Evolutionary conservation across 2,113 vertebrate genomes (phyloP).

Genomic region (Formicarius rufipectus): DNA sequence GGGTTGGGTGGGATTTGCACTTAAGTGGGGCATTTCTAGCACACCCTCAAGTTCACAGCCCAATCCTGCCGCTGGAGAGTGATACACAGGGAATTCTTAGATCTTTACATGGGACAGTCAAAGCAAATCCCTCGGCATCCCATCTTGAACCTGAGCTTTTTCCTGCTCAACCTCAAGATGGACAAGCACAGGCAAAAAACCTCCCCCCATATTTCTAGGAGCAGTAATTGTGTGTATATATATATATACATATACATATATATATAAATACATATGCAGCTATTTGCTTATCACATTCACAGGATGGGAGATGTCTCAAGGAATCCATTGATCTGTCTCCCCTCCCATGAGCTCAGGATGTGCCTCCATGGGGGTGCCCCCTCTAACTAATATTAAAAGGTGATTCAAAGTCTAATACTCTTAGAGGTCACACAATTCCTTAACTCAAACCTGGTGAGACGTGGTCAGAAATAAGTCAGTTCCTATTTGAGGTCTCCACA

Average conservation of each 20-base stretch:
- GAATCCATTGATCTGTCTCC: not conserved
- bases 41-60: not conserved
- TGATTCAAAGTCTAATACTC: not conserved
- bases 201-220: not conserved
- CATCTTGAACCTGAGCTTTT: not conserved
- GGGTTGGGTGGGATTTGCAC: not conserved
- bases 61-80: not conserved
- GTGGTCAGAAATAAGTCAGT: not conserved
- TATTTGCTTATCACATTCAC: not conserved
- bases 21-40: not conserved
- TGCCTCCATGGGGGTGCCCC: not conserved
- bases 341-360: accelerated
- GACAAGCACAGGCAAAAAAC: not conserved
- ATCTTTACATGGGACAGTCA: not conserved
- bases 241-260: too few species aligned
- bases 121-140: not conserved
- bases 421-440: not conserved
- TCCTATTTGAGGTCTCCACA: not conserved
- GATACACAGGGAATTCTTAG: not conserved
- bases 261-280: not conserved
- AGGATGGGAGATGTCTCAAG: not conserved
- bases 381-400: not conserved
- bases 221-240: not conserved
- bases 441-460: not conserved
- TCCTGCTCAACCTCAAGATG: not conserved